These are phyloP conservation scores for Eristalis arbustorum DNA, from an alignment of 2,888 invertebrate genomes.

Conservation along the genomic window DNA sequence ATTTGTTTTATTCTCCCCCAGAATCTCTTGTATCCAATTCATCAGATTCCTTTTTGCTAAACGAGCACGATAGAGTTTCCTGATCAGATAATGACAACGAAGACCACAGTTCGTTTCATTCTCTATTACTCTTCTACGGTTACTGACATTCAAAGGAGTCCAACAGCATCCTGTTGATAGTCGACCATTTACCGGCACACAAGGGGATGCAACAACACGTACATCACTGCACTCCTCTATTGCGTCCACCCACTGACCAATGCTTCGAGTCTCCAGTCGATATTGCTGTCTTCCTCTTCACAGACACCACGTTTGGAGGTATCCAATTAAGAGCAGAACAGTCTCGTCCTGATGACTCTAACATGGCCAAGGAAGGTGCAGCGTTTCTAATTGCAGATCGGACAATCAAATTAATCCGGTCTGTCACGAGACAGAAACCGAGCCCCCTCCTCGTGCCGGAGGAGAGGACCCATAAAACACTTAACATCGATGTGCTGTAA, in stretches of 20 bases:
- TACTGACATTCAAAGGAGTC: not conserved
- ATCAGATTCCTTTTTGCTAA: too few species aligned
- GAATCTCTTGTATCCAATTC: too few species aligned
- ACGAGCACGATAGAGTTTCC: too few species aligned
- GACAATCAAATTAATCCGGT: not conserved
- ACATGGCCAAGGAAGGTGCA: not conserved
- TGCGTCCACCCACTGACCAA: too few species aligned
- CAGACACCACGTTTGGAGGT: not conserved
- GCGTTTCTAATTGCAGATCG: not conserved
- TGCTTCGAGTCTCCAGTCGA: too few species aligned
- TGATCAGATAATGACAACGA: too few species aligned
- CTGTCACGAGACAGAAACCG: not conserved
- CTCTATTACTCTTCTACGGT: too few species aligned
- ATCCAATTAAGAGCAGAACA: not conserved
- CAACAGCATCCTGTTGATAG: too few species aligned
- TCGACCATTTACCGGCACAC: not conserved
- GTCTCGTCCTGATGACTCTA: not conserved
- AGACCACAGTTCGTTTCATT: too few species aligned
- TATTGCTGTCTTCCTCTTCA: too few species aligned
- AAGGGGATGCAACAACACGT: not conserved
- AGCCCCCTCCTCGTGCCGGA: not conserved
- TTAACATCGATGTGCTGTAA: not conserved
- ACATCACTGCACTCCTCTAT: not conserved
- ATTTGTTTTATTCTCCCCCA: not conserved
- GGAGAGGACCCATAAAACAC: not conserved